Evolutionary conservation across 2,113 vertebrate genomes (phyloP).

Genomic region (Camelus dromedarius): DNA sequence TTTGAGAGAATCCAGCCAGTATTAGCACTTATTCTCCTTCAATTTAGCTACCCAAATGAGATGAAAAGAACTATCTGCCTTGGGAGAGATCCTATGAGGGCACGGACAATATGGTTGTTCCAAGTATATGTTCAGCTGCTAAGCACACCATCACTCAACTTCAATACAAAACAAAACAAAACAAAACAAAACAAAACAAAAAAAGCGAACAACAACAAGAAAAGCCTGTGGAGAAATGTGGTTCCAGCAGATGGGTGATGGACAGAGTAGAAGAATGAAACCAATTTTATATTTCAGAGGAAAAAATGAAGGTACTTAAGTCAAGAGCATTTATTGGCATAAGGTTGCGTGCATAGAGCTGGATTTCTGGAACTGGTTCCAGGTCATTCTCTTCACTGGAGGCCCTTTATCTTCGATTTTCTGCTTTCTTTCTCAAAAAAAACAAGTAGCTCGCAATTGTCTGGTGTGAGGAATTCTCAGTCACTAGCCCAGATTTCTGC

Average conservation of each 20-base stretch:
- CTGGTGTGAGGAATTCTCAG: neutral
- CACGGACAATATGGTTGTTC: neutral
- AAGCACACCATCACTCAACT: neutral
- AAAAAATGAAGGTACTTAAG: neutral
- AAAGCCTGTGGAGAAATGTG: neutral
- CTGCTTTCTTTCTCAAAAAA: neutral
- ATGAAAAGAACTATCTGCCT: neutral
- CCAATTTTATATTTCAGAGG: conserved; percentile 1
- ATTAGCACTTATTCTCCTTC: neutral
- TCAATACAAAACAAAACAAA: neutral
- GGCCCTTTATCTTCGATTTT: neutral
- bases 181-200: neutral
- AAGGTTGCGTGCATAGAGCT: neutral
- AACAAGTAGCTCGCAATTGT: neutral
- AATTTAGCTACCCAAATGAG: conserved; percentile 17
- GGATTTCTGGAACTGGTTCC: neutral
- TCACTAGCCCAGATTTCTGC: neutral
- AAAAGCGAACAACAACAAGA: neutral
- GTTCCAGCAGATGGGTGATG: conserved; percentile 3
- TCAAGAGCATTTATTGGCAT: neutral
- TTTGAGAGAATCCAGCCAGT: neutral
- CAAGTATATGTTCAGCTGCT: conserved; percentile 50
- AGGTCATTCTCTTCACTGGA: neutral
- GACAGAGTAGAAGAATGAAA: conserved; percentile 12
- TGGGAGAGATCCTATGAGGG: neutral